Evolutionary conservation across 2,888 invertebrate species (phyloP).

Genomic region (Ethmia dodecea): DNA sequence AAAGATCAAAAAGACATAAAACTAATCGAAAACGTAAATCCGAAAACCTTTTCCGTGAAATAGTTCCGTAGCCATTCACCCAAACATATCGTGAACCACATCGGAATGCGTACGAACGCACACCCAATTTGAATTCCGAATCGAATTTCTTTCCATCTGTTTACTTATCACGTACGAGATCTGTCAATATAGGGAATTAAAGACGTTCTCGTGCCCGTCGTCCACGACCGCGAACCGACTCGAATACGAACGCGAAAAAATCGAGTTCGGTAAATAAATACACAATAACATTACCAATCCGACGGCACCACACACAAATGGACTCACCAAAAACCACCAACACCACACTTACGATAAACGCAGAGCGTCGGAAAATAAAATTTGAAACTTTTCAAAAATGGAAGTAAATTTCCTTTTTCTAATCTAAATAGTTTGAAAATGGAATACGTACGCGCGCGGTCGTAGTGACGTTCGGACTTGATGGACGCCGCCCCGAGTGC

Average conservation of each 20-base stretch:
- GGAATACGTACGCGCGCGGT: constrained; percentile 71
- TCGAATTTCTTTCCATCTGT: constrained; percentile 18
- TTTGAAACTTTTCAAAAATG: too few relatives aligned
- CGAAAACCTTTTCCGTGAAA: too few relatives aligned
- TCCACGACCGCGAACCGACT: too few relatives aligned
- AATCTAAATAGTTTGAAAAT: neutral
- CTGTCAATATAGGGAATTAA: constrained; percentile 7
- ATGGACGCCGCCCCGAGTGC: constrained; percentile 50
- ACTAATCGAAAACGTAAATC: too few relatives aligned
- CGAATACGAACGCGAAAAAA: too few relatives aligned
- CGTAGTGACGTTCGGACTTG: constrained; percentile 31
- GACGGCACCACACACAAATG: constrained; percentile 2
- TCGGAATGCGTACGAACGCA: constrained; percentile 2
- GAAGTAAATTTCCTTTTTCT: too few relatives aligned
- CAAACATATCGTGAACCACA: neutral
- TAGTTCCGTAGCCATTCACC: too few relatives aligned
- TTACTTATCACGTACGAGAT: constrained; percentile 20
- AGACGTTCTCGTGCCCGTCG: neutral
- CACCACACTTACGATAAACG: constrained; percentile 7
- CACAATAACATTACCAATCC: constrained; percentile 8
- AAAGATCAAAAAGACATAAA: too few relatives aligned
- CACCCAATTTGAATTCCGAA: constrained; percentile 17
- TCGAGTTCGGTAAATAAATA: too few relatives aligned
- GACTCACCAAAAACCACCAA: constrained; percentile 8
- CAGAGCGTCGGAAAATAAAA: constrained; percentile 18